Base-by-base conservation (phyloP, 2,797 vertebrate genomes). In the Danio choprae region DNA sequence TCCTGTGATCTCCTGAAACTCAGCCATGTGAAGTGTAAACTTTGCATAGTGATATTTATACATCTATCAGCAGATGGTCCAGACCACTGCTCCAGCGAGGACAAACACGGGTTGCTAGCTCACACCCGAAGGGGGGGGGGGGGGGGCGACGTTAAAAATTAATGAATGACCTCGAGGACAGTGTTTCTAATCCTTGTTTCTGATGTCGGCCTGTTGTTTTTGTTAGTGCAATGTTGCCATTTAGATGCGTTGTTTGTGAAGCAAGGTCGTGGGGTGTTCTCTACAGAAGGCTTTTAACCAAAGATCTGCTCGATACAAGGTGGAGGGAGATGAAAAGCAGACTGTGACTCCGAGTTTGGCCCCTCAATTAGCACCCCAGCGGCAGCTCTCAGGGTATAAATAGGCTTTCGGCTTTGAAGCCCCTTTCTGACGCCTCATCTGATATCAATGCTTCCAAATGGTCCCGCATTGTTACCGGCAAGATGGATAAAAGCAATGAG, bases 281-380 rank as follows among this genome's bases (percentile, higher is more conserved):
- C 68, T 76, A 43, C 73, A 78, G 82, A 85, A 81, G 79, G 77
- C 64, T 79, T 82, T 86, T 84, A 86, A 87, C 80, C 77, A 87
- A 71, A 55, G 75, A 68, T 81, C 65, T 60, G 55, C 64, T 76
- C 79, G 51, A 75, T 73, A 73, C 70, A 78, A 58, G 48, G 53
- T 68, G 68, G 65, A 82, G 41, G 12, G 48, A 85, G 76, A 85
- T 83, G 71, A 80, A 86, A 85, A 83, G 81, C 72, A 58, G 53
- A 22, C n/a, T 67, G 59, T 67, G 58, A 65, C 63, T 84, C 48
- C 4, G 64, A 73, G 68, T 80, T 74, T 81, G 63, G 62, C 78
- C 59, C 78, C 71, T 84, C 75, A 85, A 83, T 81, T 85, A 87
- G 75, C 77, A 74, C 3, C 58, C 79, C 80, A 82, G 77, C 51